These are phyloP conservation scores for Cataglyphis hispanica DNA, from an alignment of 1,140 invertebrate species.

Conservation along the genomic window DNA sequence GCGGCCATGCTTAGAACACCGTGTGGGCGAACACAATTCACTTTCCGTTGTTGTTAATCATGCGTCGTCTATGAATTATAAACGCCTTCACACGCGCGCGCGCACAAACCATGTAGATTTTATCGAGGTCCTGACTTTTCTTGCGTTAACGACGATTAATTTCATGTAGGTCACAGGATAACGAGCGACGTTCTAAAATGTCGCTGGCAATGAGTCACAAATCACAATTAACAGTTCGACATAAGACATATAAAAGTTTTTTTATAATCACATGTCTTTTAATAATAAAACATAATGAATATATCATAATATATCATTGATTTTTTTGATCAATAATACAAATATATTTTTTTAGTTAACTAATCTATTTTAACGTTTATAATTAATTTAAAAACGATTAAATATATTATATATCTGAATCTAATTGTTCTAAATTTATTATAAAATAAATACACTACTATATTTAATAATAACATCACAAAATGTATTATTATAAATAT, in stretches of 20 bases:
- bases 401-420: neutral
- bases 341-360: neutral
- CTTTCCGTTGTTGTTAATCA: slow-evolving; percentile 48
- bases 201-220: neutral
- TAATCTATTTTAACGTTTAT: neutral
- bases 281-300: neutral
- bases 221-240: slow-evolving; percentile 18
- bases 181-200: neutral
- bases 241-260: neutral
- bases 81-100: slow-evolving; percentile 36
- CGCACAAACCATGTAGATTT: slow-evolving; percentile 29
- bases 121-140: slow-evolving; percentile 40
- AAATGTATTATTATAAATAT: neutral
- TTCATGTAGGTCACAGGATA: slow-evolving; percentile 17
- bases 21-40: slow-evolving; percentile 45
- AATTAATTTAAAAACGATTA: neutral
- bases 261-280: neutral
- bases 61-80: slow-evolving; percentile 44
- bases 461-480: neutral
- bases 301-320: neutral
- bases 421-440: neutral
- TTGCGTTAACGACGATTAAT: slow-evolving; percentile 51
- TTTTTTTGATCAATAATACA: neutral
- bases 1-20: slow-evolving; percentile 7
- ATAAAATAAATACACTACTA: neutral